phyloP scores from a whole-genome alignment of 1,140 invertebrate species.

The Mylabris phalerata region DNA sequence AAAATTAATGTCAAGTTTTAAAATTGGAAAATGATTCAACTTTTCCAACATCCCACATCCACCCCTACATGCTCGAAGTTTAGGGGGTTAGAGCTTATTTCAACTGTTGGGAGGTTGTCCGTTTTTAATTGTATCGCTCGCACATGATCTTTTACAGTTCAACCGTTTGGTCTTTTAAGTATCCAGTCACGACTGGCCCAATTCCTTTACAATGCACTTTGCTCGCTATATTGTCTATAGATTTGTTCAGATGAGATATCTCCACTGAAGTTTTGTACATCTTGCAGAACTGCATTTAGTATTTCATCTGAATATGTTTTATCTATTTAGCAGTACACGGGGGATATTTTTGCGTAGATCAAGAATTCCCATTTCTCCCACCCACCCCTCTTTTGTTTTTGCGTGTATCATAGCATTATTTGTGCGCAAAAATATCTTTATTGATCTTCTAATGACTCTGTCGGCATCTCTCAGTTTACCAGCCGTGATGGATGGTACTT shows the following conservation, averaged over 20 bases:
- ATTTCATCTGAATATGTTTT: not conserved
- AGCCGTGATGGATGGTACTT: not conserved
- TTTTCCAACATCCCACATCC: not conserved
- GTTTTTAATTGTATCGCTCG: conserved; percentile 7
- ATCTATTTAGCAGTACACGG: not conserved
- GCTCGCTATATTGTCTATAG: not conserved
- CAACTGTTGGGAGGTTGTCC: not conserved
- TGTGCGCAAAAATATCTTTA: not conserved
- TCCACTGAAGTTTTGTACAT: not conserved
- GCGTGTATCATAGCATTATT: not conserved
- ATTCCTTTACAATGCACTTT: not conserved
- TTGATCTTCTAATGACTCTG: not conserved
- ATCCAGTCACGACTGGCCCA: conserved; percentile 6
- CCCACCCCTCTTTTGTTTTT: no score
- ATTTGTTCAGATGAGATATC: not conserved
- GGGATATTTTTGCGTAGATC: not conserved
- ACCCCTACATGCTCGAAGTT: conserved; percentile 1
- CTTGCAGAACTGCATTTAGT: not conserved
- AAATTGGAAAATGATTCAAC: not conserved
- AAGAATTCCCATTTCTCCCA: no score
- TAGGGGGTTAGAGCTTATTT: not conserved
- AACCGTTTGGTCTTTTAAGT: not conserved
- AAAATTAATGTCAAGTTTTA: no score
- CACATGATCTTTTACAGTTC: conserved; percentile 10
- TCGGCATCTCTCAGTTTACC: not conserved